phyloP scores from a whole-genome alignment of 2,888 invertebrate species.

The Uloborus plumipes region DNA sequence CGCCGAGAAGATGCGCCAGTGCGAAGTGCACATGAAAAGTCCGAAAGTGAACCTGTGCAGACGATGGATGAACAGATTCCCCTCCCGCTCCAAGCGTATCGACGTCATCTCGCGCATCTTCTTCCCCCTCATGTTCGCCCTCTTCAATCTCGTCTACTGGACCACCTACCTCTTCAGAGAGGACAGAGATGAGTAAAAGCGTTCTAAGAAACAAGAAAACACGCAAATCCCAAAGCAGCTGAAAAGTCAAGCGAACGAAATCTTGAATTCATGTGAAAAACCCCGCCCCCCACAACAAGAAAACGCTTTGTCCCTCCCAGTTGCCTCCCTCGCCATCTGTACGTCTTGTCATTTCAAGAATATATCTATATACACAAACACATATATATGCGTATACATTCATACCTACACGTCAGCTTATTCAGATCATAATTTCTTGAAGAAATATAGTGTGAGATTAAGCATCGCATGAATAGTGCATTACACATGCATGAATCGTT shows the following conservation, averaged over 20 bases:
- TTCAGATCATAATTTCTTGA: no score
- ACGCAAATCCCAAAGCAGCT: background rate
- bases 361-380: background rate
- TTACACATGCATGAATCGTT: no score
- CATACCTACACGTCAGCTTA: no score
- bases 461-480: no score
- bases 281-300: slow-evolving; percentile 6
- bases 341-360: background rate
- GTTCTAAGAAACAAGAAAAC: background rate
- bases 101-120: slow-evolving; percentile 97
- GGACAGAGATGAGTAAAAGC: slow-evolving; percentile 64
- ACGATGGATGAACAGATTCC: slow-evolving; percentile 88
- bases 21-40: slow-evolving; percentile 66
- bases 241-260: background rate
- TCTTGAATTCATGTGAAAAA: slow-evolving; percentile 59
- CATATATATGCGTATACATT: slow-evolving; percentile 1
- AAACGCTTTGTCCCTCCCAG: background rate
- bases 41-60: slow-evolving; percentile 66
- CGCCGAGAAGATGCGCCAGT: slow-evolving; percentile 66
- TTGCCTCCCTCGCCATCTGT: slow-evolving; percentile 8
- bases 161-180: slow-evolving; percentile 82
- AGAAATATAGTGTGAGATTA: no score
- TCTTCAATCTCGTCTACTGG: slow-evolving; percentile 96
- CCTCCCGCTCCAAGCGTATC: slow-evolving; percentile 94
- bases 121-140: slow-evolving; percentile 93